Evolutionary conservation across 2,797 vertebrate species (phyloP).

Genomic region (Karalla daura): DNA sequence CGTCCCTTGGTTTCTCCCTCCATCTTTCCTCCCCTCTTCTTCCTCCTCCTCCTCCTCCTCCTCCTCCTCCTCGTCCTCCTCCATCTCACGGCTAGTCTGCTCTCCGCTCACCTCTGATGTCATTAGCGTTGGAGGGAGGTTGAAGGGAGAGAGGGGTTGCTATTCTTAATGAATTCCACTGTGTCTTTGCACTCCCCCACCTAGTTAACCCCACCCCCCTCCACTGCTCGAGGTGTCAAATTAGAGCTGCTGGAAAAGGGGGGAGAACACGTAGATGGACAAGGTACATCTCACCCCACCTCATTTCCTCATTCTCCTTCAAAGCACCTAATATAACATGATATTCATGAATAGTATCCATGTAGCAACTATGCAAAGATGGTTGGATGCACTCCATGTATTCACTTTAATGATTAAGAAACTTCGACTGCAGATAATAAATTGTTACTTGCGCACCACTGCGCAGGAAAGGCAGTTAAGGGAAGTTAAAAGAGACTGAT

Average conservation of each 20-base stretch:
- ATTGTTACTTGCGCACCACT: conserved; percentile 29
- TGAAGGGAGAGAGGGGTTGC: conserved; percentile 81
- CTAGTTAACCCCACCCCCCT: conserved; percentile 84
- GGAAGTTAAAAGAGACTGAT: not conserved
- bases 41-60: conserved; percentile 23
- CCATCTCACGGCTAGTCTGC: conserved; percentile 46
- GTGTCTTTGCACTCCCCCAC: conserved; percentile 88
- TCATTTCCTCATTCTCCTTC: conserved; percentile 68
- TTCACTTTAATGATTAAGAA: conserved; percentile 65
- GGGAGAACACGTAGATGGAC: conserved; percentile 81
- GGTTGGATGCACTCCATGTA: conserved; percentile 63
- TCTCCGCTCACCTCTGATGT: conserved; percentile 93
- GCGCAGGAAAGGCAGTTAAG: conserved; percentile 19
- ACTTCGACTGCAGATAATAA: conserved; percentile 57
- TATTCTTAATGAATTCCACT: conserved; percentile 95
- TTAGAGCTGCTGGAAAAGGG: conserved; percentile 87
- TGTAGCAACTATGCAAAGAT: conserved; percentile 67
- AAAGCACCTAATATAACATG: conserved; percentile 70
- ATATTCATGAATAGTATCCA: conserved; percentile 68
- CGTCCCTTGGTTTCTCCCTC: conserved; percentile 19
- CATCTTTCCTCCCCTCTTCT: conserved; percentile 30
- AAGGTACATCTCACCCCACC: conserved; percentile 70
- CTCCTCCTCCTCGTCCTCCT: conserved; percentile 16
- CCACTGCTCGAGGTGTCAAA: conserved; percentile 93
- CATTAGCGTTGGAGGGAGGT: conserved; percentile 88